Conservation (phyloP, 2,113 vertebrate genomes). For the Ancistrus triradiatus region DNA sequence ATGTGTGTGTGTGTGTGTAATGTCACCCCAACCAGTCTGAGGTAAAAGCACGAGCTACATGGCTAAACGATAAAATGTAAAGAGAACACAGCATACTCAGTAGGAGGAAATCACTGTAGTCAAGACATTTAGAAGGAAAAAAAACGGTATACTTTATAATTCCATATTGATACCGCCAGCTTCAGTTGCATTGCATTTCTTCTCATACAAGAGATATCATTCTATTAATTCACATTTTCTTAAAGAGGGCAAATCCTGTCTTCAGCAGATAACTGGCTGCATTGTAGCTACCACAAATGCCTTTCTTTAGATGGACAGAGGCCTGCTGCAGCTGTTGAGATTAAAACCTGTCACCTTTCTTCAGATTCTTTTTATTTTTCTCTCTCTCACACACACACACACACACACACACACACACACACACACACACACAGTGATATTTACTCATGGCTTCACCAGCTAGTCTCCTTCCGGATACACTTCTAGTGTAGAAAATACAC, state of each 20-base stretch:
- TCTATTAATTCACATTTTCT: conserved; percentile 41
- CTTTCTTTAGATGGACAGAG: conserved; percentile 43
- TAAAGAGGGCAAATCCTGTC: conserved; percentile 33
- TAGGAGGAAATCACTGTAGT: background rate
- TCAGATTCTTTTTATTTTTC: conserved; percentile 14
- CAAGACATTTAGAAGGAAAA: background rate
- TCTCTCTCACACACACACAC: conserved; percentile 6
- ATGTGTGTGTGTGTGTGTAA: too few relatives aligned
- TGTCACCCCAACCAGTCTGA: background rate
- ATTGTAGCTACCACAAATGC: conserved; percentile 46
- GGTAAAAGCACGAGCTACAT: background rate
- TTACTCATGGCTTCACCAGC: conserved; percentile 20
- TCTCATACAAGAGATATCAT: conserved; percentile 32
- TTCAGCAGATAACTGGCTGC: conserved; percentile 44
- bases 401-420: conserved; percentile 13
- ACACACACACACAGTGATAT: conserved; percentile 25
- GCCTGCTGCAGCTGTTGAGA: conserved; percentile 16
- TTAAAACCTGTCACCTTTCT: conserved; percentile 40
- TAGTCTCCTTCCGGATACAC: background rate
- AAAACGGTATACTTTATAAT: conserved; percentile 24
- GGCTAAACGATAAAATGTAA: background rate
- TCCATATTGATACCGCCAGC: background rate
- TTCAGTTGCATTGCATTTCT: conserved; percentile 15
- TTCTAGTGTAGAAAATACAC: conserved; percentile 18
- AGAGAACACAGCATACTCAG: background rate